These are phyloP conservation scores for Galendromus occidentalis DNA, from an alignment of 1,140 invertebrate species.

Conservation along the genomic window DNA sequence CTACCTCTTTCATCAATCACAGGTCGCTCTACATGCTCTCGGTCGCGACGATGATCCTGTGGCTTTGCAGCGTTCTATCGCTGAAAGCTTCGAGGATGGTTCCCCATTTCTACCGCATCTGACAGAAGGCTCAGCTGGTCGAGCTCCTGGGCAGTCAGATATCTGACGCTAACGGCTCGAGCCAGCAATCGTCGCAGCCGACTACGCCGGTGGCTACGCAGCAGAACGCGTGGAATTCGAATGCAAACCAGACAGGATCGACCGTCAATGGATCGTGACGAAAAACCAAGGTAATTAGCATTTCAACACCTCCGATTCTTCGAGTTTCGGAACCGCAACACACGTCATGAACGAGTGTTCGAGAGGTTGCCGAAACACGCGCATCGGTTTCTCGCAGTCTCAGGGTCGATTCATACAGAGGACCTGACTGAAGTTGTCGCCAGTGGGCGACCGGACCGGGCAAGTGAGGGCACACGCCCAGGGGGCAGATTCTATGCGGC, in stretches of 20 bases:
- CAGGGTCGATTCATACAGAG: no score
- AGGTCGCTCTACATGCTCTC: conserved; percentile 18
- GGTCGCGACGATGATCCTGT: conserved; percentile 12
- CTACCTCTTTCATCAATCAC: conserved; percentile 12
- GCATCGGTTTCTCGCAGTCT: no score
- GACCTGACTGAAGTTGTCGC: no score
- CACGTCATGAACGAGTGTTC: no score
- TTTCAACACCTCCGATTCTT: no score
- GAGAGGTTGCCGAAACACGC: no score
- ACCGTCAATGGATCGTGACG: background rate
- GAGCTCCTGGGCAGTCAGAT: background rate
- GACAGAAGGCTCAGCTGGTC: conserved; percentile 17
- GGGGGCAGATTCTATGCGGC: no score
- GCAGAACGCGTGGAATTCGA: conserved; percentile 1
- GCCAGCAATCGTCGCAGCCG: background rate
- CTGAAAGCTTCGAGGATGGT: conserved; percentile 16
- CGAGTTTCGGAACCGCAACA: no score
- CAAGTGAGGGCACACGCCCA: no score
- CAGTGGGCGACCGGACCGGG: no score
- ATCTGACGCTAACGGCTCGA: background rate
- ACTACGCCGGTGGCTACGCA: background rate
- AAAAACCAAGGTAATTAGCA: conserved; percentile 5
- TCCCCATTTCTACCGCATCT: conserved; percentile 18
- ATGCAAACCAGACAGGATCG: background rate
- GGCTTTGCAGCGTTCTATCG: conserved; percentile 16